A percentile compares a stretch with the other conserved stretches of the same genome.
Evolutionary conservation across 2,113 vertebrate genomes (phyloP).

Genomic region (Clupea harengus): DNA sequence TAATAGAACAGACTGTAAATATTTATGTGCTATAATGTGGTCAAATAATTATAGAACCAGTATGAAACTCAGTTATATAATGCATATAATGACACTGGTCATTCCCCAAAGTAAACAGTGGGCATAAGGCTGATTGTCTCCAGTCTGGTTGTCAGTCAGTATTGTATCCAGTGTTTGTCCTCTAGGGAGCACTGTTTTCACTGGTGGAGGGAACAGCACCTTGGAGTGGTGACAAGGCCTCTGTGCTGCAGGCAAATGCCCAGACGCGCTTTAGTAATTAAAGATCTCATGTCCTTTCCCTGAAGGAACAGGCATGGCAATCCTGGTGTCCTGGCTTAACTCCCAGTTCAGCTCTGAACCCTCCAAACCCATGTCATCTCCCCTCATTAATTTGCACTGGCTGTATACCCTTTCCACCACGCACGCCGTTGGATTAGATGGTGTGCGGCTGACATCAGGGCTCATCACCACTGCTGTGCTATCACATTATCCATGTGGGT

Average conservation of each 20-base stretch:
- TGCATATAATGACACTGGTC: too few species aligned
- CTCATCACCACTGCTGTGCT: background rate
- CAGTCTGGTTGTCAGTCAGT: background rate
- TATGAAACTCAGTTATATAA: too few species aligned
- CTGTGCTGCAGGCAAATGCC: background rate
- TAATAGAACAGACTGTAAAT: too few species aligned
- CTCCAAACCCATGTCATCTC: background rate
- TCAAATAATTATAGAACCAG: too few species aligned
- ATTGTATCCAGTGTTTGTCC: background rate
- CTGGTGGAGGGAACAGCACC: background rate
- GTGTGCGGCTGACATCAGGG: background rate
- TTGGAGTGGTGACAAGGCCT: background rate
- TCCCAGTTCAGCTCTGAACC: background rate
- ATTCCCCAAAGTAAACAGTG: background rate
- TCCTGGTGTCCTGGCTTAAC: background rate
- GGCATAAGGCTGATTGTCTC: background rate
- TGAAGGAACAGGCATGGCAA: background rate
- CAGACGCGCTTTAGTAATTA: background rate
- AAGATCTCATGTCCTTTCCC: background rate
- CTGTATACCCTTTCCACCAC: background rate
- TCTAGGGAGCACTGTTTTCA: background rate
- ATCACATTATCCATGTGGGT: conserved; percentile 10
- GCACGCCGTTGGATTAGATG: background rate
- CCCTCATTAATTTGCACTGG: background rate
- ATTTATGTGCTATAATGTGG: too few species aligned